A percentile compares a stretch with the other conserved stretches of the same genome.
These are phyloP conservation scores for Danaus melanippus DNA, from an alignment of 1,140 invertebrate species.

Conservation along the genomic window DNA sequence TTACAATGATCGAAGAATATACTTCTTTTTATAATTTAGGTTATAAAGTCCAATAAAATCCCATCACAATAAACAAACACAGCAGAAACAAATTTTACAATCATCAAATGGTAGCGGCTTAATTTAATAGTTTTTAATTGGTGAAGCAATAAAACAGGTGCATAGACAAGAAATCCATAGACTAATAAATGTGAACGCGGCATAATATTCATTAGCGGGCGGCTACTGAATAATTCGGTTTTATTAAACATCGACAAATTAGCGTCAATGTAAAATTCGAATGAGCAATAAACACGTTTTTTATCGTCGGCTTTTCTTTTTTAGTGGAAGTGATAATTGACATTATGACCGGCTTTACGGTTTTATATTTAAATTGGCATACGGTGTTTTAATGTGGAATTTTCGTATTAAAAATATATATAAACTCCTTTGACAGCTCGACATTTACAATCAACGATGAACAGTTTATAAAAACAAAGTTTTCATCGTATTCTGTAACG, in stretches of 20 bases:
- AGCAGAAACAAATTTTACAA: constrained; percentile 46
- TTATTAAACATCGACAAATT: constrained; percentile 65
- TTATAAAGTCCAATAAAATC: constrained; percentile 45
- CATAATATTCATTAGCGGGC: constrained; percentile 59
- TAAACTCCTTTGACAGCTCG: constrained; percentile 6
- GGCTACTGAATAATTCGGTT: constrained; percentile 66
- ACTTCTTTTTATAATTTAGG: constrained; percentile 14
- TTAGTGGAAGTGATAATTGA: constrained; percentile 66
- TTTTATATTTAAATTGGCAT: constrained; percentile 54
- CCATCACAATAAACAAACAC: constrained; percentile 66
- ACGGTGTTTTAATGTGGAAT: constrained; percentile 29
- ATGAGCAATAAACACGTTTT: constrained; percentile 59
- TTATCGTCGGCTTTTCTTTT: constrained; percentile 43
- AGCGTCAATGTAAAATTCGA: constrained; percentile 66
- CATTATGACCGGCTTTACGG: constrained; percentile 51
- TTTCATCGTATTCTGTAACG: constrained; percentile 6
- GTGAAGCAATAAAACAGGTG: constrained; percentile 59
- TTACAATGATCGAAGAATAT: constrained; percentile 7
- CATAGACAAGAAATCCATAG: constrained; percentile 31
- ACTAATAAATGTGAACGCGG: no score
- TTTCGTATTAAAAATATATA: constrained; percentile 15
- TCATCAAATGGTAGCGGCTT: constrained; percentile 59
- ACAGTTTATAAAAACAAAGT: constrained; percentile 5
- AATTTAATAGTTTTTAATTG: constrained; percentile 69
- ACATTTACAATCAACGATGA: neutral